Base-by-base conservation (phyloP, 92 coral and sea anemone genomes). In the Paragorgia papillata region DNA sequence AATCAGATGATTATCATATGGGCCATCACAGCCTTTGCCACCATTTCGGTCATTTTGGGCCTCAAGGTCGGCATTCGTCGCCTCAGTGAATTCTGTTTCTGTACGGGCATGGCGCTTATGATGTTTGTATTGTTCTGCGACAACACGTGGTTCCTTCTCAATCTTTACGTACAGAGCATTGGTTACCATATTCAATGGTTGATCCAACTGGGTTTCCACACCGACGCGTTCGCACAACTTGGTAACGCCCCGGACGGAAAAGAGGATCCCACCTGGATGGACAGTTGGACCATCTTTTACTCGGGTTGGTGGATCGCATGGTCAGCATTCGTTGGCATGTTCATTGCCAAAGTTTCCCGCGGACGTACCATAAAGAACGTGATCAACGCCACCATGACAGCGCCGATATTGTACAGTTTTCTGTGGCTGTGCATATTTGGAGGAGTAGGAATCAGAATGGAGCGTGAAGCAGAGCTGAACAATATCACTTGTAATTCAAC, bases 311-410 rank as follows among this genome's bases (percentile, higher is more conserved):
- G 85, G 85, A 82, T 82, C 67, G 75, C 74, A 9, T 82, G 85
- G 85, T 73, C 95, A 8, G 96, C 97, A 29, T 89, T 92, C 76
- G 97, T 92, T 20, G 97, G 97, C 24, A 89, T 85, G 84, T 92
- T 92, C 74, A 86, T 92, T 17, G 97, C 97, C 59, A 89, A 83
- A 59, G 90, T 92, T 50, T 92, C 97, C 62, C 83, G 85, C 54
- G 97, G 97, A 54, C 95, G 97, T 34, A 92, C 97, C 80, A 87
- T 92, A 78, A 85, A 65, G 64, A 86, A 89, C 84, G 90, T 91
- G 65, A 91, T 91, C n/a, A n/a, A n/a, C n/a, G n/a, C n/a, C n/a
- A n/a, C n/a, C n/a, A n/a, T n/a, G n/a, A n/a, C n/a, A n/a, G n/a
- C n/a, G n/a, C n/a, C n/a, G n/a, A n/a, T n/a, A n/a, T n/a, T n/a